A percentile compares a stretch with the other conserved stretches of the same genome.
phyloP scores from a whole-genome alignment of 2,113 vertebrate species.

The Takifugu bimaculatus region DNA sequence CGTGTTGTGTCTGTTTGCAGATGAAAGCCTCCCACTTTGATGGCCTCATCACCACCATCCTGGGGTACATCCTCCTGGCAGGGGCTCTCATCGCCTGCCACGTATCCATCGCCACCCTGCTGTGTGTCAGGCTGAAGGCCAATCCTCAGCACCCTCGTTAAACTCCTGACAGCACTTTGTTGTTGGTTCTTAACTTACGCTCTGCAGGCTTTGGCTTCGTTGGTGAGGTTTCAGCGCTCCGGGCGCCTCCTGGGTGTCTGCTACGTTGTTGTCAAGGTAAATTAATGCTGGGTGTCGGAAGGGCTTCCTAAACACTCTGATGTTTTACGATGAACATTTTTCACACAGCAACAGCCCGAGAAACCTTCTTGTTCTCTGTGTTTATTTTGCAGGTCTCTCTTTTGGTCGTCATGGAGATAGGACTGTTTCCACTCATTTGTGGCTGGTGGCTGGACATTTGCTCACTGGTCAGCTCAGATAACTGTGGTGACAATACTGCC shows the following conservation, averaged over 20 bases:
- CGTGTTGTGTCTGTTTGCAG: constrained; percentile 63
- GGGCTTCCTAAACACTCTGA: not conserved
- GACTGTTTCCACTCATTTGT: constrained; percentile 95
- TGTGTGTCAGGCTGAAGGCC: too few relatives aligned
- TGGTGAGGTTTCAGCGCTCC: constrained; percentile 90
- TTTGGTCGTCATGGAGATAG: constrained; percentile 94
- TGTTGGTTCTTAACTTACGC: constrained; percentile 70
- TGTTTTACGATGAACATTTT: too few relatives aligned
- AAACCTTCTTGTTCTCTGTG: not conserved
- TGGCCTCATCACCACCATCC: constrained; percentile 91
- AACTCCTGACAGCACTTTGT: not conserved
- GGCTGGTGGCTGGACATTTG: constrained; percentile 99
- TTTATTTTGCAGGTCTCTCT: constrained; percentile 82
- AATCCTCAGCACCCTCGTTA: too few relatives aligned
- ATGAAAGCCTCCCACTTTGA: constrained; percentile 94
- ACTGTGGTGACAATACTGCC: not conserved
- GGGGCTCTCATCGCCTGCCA: constrained; percentile 90
- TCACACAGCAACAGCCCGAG: too few relatives aligned
- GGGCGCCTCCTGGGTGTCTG: constrained; percentile 90
- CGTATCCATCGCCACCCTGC: constrained; percentile 80
- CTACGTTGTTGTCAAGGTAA: constrained; percentile 98
- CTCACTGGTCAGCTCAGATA: constrained; percentile 78
- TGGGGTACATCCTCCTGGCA: constrained; percentile 92
- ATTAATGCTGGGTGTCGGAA: not conserved
- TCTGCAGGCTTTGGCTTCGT: constrained; percentile 84